Conservation (phyloP, 2,797 vertebrate species). For the Sus cebifrons region DNA sequence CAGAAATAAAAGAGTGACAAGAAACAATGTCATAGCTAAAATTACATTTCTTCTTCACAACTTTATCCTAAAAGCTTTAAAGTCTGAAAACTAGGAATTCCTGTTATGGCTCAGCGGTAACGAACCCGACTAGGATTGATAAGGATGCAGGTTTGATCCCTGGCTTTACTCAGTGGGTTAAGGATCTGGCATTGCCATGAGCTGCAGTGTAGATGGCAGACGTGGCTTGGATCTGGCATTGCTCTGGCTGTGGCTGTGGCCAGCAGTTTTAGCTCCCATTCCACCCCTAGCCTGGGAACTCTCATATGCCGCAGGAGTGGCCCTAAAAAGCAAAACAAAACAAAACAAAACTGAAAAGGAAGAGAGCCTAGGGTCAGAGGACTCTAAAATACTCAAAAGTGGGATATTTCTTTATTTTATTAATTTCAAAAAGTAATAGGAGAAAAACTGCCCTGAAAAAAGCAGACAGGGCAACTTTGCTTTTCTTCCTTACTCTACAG, state of each 20-base stretch:
- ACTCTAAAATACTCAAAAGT: background rate
- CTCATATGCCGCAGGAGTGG: no score
- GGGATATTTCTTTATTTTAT: slow-evolving; percentile 17
- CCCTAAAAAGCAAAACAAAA: no score
- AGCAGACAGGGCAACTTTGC: background rate
- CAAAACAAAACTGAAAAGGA: slow-evolving; percentile 13
- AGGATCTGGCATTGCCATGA: no score
- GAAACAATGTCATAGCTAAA: background rate
- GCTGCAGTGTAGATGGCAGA: no score
- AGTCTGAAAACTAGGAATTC: slow-evolving; percentile 10
- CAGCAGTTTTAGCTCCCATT: no score
- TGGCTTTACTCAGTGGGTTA: no score
- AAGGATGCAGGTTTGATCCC: no score
- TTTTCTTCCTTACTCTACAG: slow-evolving; percentile 47
- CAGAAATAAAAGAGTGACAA: background rate
- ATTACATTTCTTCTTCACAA: background rate
- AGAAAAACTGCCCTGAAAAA: background rate
- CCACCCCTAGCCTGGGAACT: no score
- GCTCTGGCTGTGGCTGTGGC: no score
- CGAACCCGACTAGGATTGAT: no score
- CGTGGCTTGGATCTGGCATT: no score
- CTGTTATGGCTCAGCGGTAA: no score
- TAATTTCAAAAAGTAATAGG: background rate
- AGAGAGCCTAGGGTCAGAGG: background rate
- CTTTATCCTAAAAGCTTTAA: slow-evolving; percentile 29